A percentile compares a stretch with the other conserved stretches of the same genome.
Conservation (phyloP, 2,113 vertebrate genomes). For the Verasper variegatus region DNA sequence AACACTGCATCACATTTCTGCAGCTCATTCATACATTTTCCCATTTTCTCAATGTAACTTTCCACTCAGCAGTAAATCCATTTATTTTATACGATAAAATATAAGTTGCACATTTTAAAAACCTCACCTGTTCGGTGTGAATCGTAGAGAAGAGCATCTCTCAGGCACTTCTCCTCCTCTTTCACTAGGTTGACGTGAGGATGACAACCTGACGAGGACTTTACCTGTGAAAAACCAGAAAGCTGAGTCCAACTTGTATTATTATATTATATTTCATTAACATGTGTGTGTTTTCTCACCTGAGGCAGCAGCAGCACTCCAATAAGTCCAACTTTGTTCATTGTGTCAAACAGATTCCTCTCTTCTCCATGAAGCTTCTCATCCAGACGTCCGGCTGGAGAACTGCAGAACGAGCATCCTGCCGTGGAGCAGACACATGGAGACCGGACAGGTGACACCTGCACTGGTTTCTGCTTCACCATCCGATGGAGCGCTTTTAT, state of each 20-base stretch:
- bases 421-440: neutral
- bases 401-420: neutral
- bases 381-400: neutral
- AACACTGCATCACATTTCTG: neutral
- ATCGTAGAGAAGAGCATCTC: slow-evolving; percentile 44
- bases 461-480: neutral
- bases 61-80: neutral
- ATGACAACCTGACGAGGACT: slow-evolving; percentile 80
- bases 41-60: neutral
- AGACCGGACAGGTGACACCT: neutral
- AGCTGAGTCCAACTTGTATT: neutral
- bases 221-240: slow-evolving; percentile 43
- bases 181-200: slow-evolving; percentile 76
- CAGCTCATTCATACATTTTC: neutral
- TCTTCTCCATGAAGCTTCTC: neutral
- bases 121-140: slow-evolving; percentile 58
- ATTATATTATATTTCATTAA: too few relatives aligned
- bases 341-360: slow-evolving; percentile 12
- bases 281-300: slow-evolving; percentile 36
- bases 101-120: neutral
- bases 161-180: slow-evolving; percentile 83
- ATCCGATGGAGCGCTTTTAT: neutral
- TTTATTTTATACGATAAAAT: neutral
- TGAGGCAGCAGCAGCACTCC: slow-evolving; percentile 59
- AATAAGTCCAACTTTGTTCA: slow-evolving; percentile 61